phyloP scores from a whole-genome alignment of 1,140 invertebrate genomes.

The Orius insidiosus region DNA sequence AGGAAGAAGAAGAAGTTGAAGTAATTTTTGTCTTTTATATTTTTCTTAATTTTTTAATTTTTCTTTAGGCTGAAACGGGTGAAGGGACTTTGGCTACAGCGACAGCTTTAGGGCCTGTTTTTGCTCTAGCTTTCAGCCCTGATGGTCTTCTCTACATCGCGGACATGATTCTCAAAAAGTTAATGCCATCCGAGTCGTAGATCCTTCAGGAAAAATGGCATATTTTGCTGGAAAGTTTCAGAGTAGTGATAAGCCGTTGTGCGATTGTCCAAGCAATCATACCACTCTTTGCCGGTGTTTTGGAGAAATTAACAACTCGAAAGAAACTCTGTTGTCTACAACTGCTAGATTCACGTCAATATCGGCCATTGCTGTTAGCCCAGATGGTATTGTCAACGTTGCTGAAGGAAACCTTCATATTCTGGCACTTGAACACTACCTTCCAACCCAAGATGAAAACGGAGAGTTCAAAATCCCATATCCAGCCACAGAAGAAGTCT shows the following conservation, averaged over 20 bases:
- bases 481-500: slow-evolving; percentile 77
- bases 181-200: slow-evolving; percentile 70
- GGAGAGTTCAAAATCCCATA: slow-evolving; percentile 87
- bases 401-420: slow-evolving; percentile 78
- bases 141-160: slow-evolving; percentile 86
- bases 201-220: slow-evolving; percentile 65
- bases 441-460: slow-evolving; percentile 74
- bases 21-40: slow-evolving; percentile 3
- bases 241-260: slow-evolving; percentile 20
- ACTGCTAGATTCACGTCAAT: slow-evolving; percentile 81
- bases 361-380: slow-evolving; percentile 80
- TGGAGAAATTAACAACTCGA: slow-evolving; percentile 18
- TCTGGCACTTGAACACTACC: slow-evolving; percentile 71
- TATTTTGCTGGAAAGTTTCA: slow-evolving; percentile 59
- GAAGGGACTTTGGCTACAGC: slow-evolving; percentile 25
- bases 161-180: slow-evolving; percentile 75
- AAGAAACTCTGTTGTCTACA: slow-evolving; percentile 66
- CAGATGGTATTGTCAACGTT: slow-evolving; percentile 83
- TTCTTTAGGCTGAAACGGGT: slow-evolving; percentile 13
- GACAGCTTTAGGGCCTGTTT: slow-evolving; percentile 52
- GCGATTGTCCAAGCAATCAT: slow-evolving; percentile 21
- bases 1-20: slow-evolving; percentile 11
- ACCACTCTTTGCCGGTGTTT: slow-evolving; percentile 24
- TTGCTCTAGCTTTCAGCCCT: slow-evolving; percentile 76
- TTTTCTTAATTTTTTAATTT: background rate